Evolutionary conservation across 2,797 vertebrate species (phyloP).

Genomic region (Threskiornis aethiopicus): DNA sequence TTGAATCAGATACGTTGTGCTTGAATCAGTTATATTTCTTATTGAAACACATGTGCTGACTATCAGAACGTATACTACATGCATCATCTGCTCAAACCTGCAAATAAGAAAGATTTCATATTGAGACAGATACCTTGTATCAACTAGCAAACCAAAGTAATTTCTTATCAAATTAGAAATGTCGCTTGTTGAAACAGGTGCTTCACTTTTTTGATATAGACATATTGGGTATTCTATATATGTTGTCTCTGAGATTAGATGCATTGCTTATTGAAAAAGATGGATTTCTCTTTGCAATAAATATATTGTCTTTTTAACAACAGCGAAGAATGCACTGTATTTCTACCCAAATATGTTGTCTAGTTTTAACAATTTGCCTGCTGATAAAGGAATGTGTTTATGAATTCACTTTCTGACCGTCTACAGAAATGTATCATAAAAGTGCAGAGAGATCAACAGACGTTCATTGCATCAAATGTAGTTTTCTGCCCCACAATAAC

Average conservation of each 20-base stretch:
- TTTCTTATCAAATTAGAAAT: slow-evolving; percentile 4
- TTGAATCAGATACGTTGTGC: neutral
- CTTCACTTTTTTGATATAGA: neutral
- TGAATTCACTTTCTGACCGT: neutral
- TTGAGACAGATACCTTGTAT: neutral
- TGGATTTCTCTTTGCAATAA: neutral
- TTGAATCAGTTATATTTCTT: neutral
- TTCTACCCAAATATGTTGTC: neutral
- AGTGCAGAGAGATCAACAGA: neutral
- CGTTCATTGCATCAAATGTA: neutral
- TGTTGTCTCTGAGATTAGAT: neutral
- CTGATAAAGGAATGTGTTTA: neutral
- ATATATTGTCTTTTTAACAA: neutral
- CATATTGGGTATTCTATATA: neutral
- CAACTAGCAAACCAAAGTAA: neutral
- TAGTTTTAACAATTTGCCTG: neutral
- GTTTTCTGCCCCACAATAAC: neutral
- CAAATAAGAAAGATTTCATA: neutral
- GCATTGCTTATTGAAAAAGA: neutral
- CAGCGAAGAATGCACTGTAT: neutral
- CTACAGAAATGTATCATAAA: neutral
- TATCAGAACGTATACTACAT: neutral
- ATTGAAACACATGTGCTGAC: neutral
- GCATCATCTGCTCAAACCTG: neutral
- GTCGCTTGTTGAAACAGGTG: neutral